Conservation (phyloP, 2,797 vertebrate species). For the Chaenodraco wilsoni region DNA sequence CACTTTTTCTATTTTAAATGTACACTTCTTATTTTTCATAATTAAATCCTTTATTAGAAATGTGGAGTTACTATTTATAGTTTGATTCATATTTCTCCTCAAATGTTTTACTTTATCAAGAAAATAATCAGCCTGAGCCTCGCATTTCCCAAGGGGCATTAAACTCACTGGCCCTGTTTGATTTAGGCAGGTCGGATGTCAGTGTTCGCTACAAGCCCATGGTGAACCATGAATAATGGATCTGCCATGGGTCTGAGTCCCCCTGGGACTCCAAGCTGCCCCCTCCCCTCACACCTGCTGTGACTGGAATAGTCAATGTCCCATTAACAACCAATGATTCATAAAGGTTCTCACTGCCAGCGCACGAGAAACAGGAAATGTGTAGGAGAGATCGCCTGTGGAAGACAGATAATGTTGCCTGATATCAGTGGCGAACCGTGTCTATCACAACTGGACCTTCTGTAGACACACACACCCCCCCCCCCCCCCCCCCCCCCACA, state of each 20-base stretch:
- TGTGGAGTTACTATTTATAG: too few relatives aligned
- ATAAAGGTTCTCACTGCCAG: conserved; percentile 66
- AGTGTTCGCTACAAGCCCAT: conserved; percentile 82
- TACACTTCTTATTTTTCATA: too few relatives aligned
- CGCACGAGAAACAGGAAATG: conserved; percentile 64
- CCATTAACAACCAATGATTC: conserved; percentile 86
- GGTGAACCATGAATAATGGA: conserved; percentile 87
- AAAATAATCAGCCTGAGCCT: conserved; percentile 26
- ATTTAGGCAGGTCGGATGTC: conserved; percentile 84
- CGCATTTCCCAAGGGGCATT: conserved; percentile 71
- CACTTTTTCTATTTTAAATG: too few relatives aligned
- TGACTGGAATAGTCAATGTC: conserved; percentile 86
- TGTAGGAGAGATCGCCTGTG: conserved; percentile 28
- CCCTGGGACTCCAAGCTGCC: conserved; percentile 76
- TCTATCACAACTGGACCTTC: too few relatives aligned
- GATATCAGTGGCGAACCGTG: not conserved
- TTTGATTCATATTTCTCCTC: too few relatives aligned
- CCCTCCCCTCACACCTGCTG: conserved; percentile 68
- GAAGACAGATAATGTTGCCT: conserved; percentile 5
- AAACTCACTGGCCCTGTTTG: conserved; percentile 80
- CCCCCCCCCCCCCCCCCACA: too few relatives aligned
- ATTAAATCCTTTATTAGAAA: too few relatives aligned
- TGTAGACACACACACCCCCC: too few relatives aligned
- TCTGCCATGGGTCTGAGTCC: conserved; percentile 77
- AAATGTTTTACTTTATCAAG: too few relatives aligned